Evolutionary conservation across 2,113 vertebrate genomes (phyloP).

Genomic region (Crotophaga sulcirostris): DNA sequence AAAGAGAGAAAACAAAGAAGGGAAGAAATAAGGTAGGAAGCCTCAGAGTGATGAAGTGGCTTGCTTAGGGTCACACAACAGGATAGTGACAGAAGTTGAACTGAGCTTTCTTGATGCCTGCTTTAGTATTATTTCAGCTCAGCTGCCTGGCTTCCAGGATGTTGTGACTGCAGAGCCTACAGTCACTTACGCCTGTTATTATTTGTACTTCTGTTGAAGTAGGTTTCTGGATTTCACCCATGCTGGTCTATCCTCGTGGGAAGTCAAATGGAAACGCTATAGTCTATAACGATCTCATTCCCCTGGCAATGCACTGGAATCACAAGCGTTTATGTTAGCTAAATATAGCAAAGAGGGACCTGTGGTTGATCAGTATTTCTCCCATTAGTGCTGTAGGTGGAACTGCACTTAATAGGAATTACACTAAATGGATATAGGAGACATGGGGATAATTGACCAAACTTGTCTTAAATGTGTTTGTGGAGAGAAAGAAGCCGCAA

Average conservation of each 20-base stretch:
- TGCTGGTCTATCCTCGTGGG: constrained; percentile 61
- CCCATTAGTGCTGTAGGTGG: constrained; percentile 75
- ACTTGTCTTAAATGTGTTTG: constrained; percentile 70
- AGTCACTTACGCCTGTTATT: constrained; percentile 18
- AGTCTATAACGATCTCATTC: constrained; percentile 61
- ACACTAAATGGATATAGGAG: constrained; percentile 76
- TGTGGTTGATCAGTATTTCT: constrained; percentile 65
- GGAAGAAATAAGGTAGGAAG: neutral
- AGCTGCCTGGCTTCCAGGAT: neutral
- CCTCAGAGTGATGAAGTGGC: neutral
- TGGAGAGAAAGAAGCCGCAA: constrained; percentile 69
- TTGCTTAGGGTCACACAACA: neutral
- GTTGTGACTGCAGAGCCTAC: constrained; percentile 29
- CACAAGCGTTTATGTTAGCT: constrained; percentile 17
- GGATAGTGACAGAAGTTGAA: neutral
- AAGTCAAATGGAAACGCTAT: constrained; percentile 51
- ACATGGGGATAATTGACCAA: constrained; percentile 75
- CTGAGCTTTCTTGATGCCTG: neutral
- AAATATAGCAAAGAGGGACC: constrained; percentile 65
- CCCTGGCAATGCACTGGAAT: constrained; percentile 47
- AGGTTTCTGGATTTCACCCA: constrained; percentile 60
- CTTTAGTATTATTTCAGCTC: neutral
- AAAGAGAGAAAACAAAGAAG: neutral
- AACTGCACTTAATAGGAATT: constrained; percentile 75
- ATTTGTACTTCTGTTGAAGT: constrained; percentile 24